phyloP scores from a whole-genome alignment of 2,888 invertebrate species.

The Yponomeuta cagnagella region DNA sequence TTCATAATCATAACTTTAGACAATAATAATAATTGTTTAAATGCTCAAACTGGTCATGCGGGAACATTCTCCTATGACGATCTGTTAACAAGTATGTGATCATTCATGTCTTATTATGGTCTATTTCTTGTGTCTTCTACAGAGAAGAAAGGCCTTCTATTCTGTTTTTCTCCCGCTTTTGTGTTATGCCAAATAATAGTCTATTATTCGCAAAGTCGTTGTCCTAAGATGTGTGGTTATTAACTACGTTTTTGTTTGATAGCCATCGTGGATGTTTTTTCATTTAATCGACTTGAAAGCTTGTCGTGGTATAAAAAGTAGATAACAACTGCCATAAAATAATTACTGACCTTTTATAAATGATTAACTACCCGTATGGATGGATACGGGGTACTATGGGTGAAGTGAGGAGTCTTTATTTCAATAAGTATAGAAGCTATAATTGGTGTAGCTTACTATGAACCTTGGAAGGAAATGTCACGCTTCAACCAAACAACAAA shows the following conservation, averaged over 20 bases:
- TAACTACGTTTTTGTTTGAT: background rate
- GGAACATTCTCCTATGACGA: too few species aligned
- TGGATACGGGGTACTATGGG: background rate
- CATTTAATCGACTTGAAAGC: background rate
- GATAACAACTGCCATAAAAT: background rate
- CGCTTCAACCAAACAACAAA: background rate
- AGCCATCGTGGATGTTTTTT: background rate
- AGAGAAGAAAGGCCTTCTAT: background rate
- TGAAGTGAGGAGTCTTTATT: background rate
- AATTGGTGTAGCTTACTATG: background rate
- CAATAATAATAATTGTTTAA: too few species aligned
- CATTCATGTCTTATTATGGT: too few species aligned
- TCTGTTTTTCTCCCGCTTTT: background rate
- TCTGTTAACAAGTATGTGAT: too few species aligned
- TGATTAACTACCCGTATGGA: constrained; percentile 4
- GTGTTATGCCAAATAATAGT: background rate
- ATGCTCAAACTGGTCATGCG: too few species aligned
- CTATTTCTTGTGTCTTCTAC: background rate
- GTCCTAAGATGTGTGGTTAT: background rate
- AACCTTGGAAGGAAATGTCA: background rate
- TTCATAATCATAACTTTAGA: too few species aligned
- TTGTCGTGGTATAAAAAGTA: background rate
- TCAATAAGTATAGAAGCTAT: background rate
- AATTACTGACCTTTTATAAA: constrained; percentile 7
- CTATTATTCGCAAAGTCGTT: background rate